phyloP scores from a whole-genome alignment of 2,113 vertebrate species.

The Cryptotis parvus region DNA sequence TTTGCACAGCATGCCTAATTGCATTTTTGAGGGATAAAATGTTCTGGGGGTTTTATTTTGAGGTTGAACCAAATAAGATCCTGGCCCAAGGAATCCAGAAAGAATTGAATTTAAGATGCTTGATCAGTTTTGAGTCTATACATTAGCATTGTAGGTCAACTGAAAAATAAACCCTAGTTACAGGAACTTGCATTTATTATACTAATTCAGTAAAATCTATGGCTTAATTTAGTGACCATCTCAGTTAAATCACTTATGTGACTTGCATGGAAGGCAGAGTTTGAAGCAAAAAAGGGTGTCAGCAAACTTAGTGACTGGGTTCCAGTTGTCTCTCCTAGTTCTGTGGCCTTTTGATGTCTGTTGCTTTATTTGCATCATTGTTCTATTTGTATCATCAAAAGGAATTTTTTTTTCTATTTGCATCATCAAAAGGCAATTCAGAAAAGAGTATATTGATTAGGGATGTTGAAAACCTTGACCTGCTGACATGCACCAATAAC shows the following conservation, averaged over 20 bases:
- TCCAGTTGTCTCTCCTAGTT: not conserved
- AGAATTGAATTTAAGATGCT: slow-evolving; percentile 40
- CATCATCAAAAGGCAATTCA: not conserved
- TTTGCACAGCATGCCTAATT: slow-evolving; percentile 60
- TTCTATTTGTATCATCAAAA: no score
- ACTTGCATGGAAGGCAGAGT: not conserved
- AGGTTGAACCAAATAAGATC: slow-evolving; percentile 11
- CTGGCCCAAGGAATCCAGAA: slow-evolving; percentile 19
- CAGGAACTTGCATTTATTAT: slow-evolving; percentile 23
- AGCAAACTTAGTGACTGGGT: not conserved
- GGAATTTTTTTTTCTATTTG: no score
- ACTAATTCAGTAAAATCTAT: slow-evolving; percentile 29
- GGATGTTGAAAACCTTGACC: not conserved
- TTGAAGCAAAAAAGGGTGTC: not conserved
- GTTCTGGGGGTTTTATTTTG: slow-evolving; percentile 43
- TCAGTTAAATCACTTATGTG: slow-evolving; percentile 10
- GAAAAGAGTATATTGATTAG: not conserved
- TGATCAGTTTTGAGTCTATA: slow-evolving; percentile 35
- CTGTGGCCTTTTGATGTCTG: not conserved
- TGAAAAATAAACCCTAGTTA: not conserved
- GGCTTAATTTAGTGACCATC: not conserved
- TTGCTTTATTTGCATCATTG: no score
- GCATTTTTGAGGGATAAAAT: slow-evolving; percentile 52
- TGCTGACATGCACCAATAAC: not conserved
- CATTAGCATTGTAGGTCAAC: not conserved